phyloP scores from a whole-genome alignment of 2,888 invertebrate genomes.

The Byasa hedistus region DNA sequence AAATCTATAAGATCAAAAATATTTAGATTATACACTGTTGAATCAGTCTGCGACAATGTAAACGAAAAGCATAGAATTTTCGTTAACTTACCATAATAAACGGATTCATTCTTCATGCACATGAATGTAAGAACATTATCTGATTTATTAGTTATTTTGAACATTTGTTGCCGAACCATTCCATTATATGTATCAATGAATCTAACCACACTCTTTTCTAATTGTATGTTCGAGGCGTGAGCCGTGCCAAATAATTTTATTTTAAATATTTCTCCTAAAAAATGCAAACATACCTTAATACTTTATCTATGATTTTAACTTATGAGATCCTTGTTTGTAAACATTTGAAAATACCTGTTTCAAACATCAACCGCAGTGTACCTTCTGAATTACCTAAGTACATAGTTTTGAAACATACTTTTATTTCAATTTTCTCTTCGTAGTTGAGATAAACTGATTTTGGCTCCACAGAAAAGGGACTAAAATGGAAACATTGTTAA shows the following conservation, averaged over 20 bases:
- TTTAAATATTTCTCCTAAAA: conserved; percentile 70
- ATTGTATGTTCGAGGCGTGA: conserved; percentile 65
- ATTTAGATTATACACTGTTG: neutral
- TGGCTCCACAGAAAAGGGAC: conserved; percentile 78
- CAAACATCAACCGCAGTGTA: conserved; percentile 50
- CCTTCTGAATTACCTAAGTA: conserved; percentile 64
- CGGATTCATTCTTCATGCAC: conserved; percentile 78
- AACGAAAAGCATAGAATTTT: neutral
- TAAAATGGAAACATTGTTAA: conserved; percentile 38
- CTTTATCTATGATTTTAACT: neutral
- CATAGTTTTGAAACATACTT: conserved; percentile 73
- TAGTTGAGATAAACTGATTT: conserved; percentile 72
- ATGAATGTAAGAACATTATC: conserved; percentile 74
- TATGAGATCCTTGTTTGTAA: neutral
- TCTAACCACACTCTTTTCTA: conserved; percentile 72
- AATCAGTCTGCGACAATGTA: neutral
- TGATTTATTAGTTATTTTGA: conserved; percentile 79
- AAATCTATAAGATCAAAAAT: conserved; percentile 51
- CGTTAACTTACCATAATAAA: conserved; percentile 54
- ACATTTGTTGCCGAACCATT: conserved; percentile 70
- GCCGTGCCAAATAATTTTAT: conserved; percentile 69
- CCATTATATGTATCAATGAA: conserved; percentile 81
- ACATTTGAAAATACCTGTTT: conserved; percentile 55
- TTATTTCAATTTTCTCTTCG: conserved; percentile 70
- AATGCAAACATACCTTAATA: conserved; percentile 5